phyloP scores from a whole-genome alignment of 2,888 invertebrate species.

The Chloromyia formosa region DNA sequence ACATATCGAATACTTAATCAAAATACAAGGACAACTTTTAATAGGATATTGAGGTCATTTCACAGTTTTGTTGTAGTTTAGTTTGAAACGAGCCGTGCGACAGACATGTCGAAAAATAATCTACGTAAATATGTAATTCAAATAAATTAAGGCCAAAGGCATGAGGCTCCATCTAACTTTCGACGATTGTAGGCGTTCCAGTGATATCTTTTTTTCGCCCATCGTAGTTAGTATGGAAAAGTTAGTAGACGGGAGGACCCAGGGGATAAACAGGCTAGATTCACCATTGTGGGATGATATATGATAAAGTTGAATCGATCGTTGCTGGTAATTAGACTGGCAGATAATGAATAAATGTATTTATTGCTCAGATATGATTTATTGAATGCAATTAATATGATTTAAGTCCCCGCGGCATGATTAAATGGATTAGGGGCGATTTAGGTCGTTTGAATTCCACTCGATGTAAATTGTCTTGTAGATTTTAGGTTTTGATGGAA shows the following conservation, averaged over 20 bases:
- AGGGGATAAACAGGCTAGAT: neutral
- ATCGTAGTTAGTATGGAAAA: no score
- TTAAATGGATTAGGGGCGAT: constrained; percentile 13
- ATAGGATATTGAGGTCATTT: constrained; percentile 29
- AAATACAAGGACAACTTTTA: constrained; percentile 26
- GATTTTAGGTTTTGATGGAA: neutral
- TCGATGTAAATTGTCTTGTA: neutral
- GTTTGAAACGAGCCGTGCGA: neutral
- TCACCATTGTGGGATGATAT: neutral
- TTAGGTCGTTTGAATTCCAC: neutral
- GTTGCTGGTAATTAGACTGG: constrained; percentile 10
- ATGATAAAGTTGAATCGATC: constrained; percentile 29
- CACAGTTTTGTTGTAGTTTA: neutral
- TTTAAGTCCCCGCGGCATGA: neutral
- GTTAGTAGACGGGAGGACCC: no score
- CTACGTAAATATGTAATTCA: constrained; percentile 1
- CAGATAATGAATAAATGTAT: constrained; percentile 20
- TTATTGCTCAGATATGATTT: constrained; percentile 21
- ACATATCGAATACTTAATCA: constrained; percentile 27
- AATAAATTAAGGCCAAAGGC: constrained; percentile 11
- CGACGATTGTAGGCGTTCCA: constrained; percentile 14
- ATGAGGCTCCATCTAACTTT: neutral
- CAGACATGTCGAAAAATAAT: neutral
- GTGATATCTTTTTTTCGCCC: neutral
- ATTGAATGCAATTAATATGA: constrained; percentile 25